Evolutionary conservation across 1,140 invertebrate genomes (phyloP).

Genomic region (Agrilus planipennis): DNA sequence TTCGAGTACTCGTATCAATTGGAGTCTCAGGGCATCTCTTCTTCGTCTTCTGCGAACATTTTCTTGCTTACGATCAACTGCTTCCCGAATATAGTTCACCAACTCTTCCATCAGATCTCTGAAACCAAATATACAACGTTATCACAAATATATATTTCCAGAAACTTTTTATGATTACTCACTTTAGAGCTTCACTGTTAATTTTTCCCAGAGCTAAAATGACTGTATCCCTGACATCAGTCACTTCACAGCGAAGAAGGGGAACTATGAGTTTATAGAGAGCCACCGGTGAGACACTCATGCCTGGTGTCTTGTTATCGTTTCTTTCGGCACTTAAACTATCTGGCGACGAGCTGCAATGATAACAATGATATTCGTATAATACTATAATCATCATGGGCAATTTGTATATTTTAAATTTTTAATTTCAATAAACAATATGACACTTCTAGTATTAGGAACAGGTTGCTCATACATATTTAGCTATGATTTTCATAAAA

Average conservation of each 20-base stretch:
- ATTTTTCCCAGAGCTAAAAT: slow-evolving; percentile 88
- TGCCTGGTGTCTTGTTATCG: slow-evolving; percentile 43
- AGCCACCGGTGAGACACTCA: slow-evolving; percentile 60
- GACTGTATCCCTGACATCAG: slow-evolving; percentile 85
- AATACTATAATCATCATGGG: too few species aligned
- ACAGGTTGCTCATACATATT: too few species aligned
- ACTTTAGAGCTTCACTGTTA: slow-evolving; percentile 87
- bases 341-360: slow-evolving; percentile 71
- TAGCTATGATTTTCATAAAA: not conserved
- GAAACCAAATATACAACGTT: too few species aligned
- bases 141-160: too few species aligned
- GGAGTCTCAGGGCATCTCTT: slow-evolving; percentile 82
- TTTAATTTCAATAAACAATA: not conserved
- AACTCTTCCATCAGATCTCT: slow-evolving; percentile 96
- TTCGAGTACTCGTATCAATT: slow-evolving; percentile 82
- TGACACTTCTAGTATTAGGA: too few species aligned
- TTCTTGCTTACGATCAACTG: slow-evolving; percentile 95
- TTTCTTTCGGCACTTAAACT: slow-evolving; percentile 69
- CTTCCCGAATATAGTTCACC: slow-evolving; percentile 80
- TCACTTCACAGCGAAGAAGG: slow-evolving; percentile 77
- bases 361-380: too few species aligned
- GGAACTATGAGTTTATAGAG: slow-evolving; percentile 88
- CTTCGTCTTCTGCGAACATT: slow-evolving; percentile 81
- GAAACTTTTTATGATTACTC: too few species aligned
- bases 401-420: not conserved